Percentiles rank a stretch among this genome's conserved stretches.
These are phyloP conservation scores for Bradypus variegatus DNA, from an alignment of 2,797 vertebrate genomes.

Conservation along the genomic window DNA sequence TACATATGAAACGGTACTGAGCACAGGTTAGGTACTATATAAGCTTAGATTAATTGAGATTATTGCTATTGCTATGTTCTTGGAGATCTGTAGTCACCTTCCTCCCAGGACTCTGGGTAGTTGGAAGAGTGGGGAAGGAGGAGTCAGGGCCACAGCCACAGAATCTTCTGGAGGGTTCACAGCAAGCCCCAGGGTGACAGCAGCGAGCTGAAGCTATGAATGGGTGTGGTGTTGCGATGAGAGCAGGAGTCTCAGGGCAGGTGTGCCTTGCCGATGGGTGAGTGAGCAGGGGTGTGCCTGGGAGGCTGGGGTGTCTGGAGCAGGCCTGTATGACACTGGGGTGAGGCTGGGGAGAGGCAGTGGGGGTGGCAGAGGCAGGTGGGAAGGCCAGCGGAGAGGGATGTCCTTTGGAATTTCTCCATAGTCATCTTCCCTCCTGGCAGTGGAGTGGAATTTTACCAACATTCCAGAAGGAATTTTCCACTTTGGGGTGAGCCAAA, in stretches of 20 bases:
- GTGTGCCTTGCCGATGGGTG: too few species aligned
- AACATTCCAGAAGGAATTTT: neutral
- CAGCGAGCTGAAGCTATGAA: neutral
- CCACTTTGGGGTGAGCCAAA: neutral
- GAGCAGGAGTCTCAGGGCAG: neutral
- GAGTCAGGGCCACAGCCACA: neutral
- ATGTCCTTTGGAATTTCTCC: too few species aligned
- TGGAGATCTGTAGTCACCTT: neutral
- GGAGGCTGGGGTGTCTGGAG: neutral
- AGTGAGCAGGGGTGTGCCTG: neutral
- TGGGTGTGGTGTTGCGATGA: neutral
- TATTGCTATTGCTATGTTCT: neutral
- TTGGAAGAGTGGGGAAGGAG: neutral
- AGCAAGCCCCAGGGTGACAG: neutral
- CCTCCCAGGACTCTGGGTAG: neutral
- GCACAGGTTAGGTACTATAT: rapidly evolving
- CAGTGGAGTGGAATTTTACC: neutral
- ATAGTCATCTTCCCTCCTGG: neutral
- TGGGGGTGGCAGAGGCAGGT: too few species aligned
- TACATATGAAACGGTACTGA: neutral
- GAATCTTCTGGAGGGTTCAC: neutral
- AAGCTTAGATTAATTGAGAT: too few species aligned
- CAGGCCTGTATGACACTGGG: neutral
- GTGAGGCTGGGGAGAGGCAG: neutral
- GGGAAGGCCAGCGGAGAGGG: neutral